Percentiles rank a stretch among this genome's conserved stretches.
phyloP scores from a whole-genome alignment of 2,888 invertebrate genomes.

The Hesperia comma region DNA sequence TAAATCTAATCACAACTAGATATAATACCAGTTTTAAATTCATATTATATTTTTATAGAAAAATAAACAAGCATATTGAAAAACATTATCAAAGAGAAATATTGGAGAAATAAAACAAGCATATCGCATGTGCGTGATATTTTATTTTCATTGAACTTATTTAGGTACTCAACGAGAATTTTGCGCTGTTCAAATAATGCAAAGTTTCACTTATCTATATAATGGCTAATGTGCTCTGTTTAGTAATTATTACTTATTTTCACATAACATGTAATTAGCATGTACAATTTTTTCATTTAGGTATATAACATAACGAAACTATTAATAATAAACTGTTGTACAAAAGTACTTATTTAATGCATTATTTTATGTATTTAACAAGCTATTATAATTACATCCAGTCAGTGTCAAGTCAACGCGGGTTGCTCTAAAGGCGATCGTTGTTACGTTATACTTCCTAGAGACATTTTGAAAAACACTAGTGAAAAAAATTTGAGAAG shows the following conservation, averaged over 20 bases:
- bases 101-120: constrained; percentile 62
- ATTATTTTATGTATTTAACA: constrained; percentile 39
- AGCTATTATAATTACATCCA: constrained; percentile 47
- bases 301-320: constrained; percentile 64
- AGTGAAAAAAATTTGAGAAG: constrained; percentile 18
- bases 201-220: constrained; percentile 69
- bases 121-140: constrained; percentile 80
- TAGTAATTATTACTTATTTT: constrained; percentile 65
- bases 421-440: constrained; percentile 28
- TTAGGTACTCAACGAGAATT: constrained; percentile 65
- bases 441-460: constrained; percentile 28
- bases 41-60: no score
- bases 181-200: constrained; percentile 74
- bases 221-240: constrained; percentile 77
- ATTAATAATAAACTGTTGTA: constrained; percentile 65
- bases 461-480: constrained; percentile 6
- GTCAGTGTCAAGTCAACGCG: constrained; percentile 54
- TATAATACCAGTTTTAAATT: no score
- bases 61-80: no score
- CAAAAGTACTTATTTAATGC: constrained; percentile 62
- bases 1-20: no score
- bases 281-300: constrained; percentile 57
- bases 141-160: constrained; percentile 79
- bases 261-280: constrained; percentile 52
- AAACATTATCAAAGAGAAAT: neutral